These are phyloP conservation scores for Lamellibrachia satsuma DNA, from an alignment of 2,888 invertebrate species.

Conservation along the genomic window DNA sequence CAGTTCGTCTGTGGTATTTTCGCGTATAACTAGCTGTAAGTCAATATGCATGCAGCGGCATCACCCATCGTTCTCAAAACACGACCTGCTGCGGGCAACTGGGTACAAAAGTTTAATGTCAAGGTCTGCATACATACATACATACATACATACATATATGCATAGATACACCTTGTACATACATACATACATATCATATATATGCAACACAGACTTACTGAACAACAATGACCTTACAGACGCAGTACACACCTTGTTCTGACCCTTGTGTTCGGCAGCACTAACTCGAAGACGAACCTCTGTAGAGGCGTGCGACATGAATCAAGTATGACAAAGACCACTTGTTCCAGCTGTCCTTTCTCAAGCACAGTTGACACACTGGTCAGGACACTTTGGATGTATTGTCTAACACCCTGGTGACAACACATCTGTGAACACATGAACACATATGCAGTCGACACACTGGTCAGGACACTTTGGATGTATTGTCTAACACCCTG, in stretches of 20 bases:
- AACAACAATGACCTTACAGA: neutral
- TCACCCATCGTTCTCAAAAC: no score
- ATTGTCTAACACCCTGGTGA: slow-evolving; percentile 55
- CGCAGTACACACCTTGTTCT: neutral
- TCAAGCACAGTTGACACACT: slow-evolving; percentile 49
- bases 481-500: slow-evolving; percentile 56
- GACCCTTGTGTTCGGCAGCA: neutral
- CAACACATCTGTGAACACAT: slow-evolving; percentile 50
- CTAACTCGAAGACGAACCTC: slow-evolving; percentile 55
- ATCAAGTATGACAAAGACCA: slow-evolving; percentile 50
- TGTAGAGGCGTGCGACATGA: slow-evolving; percentile 46
- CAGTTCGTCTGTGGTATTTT: no score
- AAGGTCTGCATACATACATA: no score
- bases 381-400: slow-evolving; percentile 48
- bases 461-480: slow-evolving; percentile 46
- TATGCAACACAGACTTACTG: no score
- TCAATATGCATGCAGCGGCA: no score
- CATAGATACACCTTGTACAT: no score
- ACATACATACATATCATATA: no score
- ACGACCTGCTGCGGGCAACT: no score
- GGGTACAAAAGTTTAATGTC: no score
- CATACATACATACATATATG: no score
- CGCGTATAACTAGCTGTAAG: no score
- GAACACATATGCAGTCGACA: slow-evolving; percentile 37
- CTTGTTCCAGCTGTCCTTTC: slow-evolving; percentile 46